These are phyloP conservation scores for Salarias fasciatus DNA, from an alignment of 2,797 vertebrate species.

Conservation along the genomic window DNA sequence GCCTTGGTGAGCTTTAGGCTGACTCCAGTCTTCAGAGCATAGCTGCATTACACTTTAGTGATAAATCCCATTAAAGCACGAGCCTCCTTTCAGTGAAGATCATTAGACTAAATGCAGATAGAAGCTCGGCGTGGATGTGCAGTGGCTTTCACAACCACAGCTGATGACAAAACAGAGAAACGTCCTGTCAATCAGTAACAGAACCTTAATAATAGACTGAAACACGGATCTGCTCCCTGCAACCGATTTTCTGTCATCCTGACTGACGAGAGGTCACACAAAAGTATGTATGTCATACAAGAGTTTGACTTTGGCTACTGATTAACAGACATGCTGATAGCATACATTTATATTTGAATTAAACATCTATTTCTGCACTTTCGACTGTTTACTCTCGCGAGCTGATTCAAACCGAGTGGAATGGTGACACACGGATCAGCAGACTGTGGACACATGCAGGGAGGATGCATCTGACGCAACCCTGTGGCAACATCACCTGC, in stretches of 20 bases:
- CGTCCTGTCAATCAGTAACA: slow-evolving; percentile 71
- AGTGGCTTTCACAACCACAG: slow-evolving; percentile 48
- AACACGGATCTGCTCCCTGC: neutral
- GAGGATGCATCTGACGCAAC: slow-evolving; percentile 61
- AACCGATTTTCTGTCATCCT: no score
- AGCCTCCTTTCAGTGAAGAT: slow-evolving; percentile 32
- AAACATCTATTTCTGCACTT: neutral
- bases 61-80: slow-evolving; percentile 36
- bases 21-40: slow-evolving; percentile 14
- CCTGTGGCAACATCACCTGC: slow-evolving; percentile 55
- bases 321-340: no score
- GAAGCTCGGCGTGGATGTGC: slow-evolving; percentile 17
- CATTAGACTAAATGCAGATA: slow-evolving; percentile 32
- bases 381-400: neutral
- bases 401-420: neutral
- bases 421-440: neutral
- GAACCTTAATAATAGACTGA: slow-evolving; percentile 13
- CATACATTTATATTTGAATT: no score
- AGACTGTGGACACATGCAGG: slow-evolving; percentile 14
- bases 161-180: slow-evolving; percentile 36
- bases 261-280: no score
- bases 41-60: slow-evolving; percentile 32
- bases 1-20: slow-evolving; percentile 23
- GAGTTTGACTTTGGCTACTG: no score
- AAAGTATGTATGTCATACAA: no score